Conservation (phyloP, 2,113 vertebrate genomes). For the Potamarius usumacintae region DNA sequence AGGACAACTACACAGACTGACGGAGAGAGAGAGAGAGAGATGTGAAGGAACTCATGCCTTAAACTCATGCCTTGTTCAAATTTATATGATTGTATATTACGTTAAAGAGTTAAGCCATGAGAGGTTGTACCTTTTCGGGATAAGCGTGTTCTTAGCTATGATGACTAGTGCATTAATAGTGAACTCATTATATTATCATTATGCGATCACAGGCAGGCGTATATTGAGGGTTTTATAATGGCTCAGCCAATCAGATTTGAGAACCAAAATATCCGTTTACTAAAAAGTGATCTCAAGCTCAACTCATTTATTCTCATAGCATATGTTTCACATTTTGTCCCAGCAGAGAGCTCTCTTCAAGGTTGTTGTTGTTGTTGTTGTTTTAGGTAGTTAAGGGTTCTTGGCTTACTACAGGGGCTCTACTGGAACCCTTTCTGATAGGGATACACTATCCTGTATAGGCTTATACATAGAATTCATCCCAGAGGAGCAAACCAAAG, state of each 20-base stretch:
- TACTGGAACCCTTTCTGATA: not conserved
- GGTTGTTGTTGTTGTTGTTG: not conserved
- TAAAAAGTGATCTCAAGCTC: not conserved
- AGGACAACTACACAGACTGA: slow-evolving; percentile 61
- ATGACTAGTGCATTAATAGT: not conserved
- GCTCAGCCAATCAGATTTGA: not conserved
- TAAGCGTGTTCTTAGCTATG: not conserved
- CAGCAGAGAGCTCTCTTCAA: not conserved
- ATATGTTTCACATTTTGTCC: not conserved
- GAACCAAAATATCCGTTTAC: not conserved
- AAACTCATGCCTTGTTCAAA: slow-evolving; percentile 8
- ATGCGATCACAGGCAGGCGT: not conserved
- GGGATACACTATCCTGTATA: not conserved
- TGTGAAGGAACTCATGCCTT: slow-evolving; percentile 24
- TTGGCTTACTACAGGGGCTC: not conserved
- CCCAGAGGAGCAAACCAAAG: not conserved
- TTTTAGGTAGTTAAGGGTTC: not conserved
- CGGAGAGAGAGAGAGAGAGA: slow-evolving; percentile 20
- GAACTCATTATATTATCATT: not conserved
- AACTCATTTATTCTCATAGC: not conserved
- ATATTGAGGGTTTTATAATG: not conserved
- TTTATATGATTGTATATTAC: not conserved
- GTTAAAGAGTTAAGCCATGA: not conserved
- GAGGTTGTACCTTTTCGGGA: not conserved
- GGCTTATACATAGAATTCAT: not conserved